Conservation (phyloP, 1,140 invertebrate genomes). For the Vollenhovia emeryi region DNA sequence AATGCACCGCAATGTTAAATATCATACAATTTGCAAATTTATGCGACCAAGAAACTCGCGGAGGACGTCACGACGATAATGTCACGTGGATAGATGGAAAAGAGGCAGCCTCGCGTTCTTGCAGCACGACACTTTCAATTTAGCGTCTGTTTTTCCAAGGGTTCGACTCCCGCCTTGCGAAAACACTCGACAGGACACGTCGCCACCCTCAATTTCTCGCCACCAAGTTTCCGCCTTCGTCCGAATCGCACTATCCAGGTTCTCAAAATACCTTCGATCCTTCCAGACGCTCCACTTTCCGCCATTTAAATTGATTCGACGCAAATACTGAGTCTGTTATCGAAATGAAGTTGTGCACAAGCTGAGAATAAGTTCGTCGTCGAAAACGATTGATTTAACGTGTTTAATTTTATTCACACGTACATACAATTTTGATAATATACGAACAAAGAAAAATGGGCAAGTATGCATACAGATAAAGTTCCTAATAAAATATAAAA, state of each 20-base stretch:
- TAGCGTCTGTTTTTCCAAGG: conserved; percentile 85
- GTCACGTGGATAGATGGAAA: conserved; percentile 74
- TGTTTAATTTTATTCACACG: not conserved
- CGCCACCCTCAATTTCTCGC: conserved; percentile 77
- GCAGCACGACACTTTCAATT: conserved; percentile 84
- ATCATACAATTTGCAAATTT: conserved; percentile 30
- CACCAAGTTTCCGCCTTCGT: conserved; percentile 73
- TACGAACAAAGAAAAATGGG: not conserved
- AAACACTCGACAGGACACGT: conserved; percentile 85
- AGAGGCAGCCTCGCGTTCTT: conserved; percentile 76
- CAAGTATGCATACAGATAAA: not conserved
- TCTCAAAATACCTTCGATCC: conserved; percentile 72
- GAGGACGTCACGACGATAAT: conserved; percentile 55
- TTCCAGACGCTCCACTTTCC: conserved; percentile 61
- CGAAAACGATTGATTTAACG: not conserved
- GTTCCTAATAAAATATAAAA: not conserved
- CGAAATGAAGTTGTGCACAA: conserved; percentile 38
- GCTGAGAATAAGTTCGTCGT: conserved; percentile 3
- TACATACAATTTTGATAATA: not conserved
- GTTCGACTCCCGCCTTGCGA: conserved; percentile 85
- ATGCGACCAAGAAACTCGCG: conserved; percentile 10
- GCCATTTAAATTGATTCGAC: conserved; percentile 44
- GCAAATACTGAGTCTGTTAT: conserved; percentile 5
- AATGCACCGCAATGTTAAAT: not conserved
- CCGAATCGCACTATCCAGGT: conserved; percentile 66